Evolutionary conservation across 2,113 vertebrate species (phyloP), one percentile per base, ranked within the genome.

Genomic region (Leptobrachium leishanense): DNA sequence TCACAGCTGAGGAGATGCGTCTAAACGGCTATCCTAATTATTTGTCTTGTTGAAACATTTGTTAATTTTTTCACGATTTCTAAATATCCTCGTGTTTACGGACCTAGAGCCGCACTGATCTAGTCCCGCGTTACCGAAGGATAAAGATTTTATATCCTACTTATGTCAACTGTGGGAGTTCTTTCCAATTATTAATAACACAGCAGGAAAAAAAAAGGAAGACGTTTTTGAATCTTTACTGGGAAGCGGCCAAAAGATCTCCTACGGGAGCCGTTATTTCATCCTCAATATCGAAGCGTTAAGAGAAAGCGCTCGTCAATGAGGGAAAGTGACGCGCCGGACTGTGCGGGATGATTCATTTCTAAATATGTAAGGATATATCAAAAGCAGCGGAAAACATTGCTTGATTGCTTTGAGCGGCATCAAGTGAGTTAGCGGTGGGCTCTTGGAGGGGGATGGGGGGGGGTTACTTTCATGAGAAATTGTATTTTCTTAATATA

Each of bases 131-230:
- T 80, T 80, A 62, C 64, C 54, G 41, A 74, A 68, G 59, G 54
- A 80, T 80, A 80, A 80, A 74, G 64, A 74, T 80, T 73, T 80
- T 80, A 74, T 67, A 67, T 74, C 71, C 46, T 80, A 43, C 71
- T 80, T 80, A 73, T 80, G 63, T 80, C 77, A 80, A 74, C 77
- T 65, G 63, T 80, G 77, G 71, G 77, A 80, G 77, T 74, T 74
- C 43, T 68, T 67, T 74, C 70, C 77, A 80, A 80, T 80, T 80
- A 80, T 80, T 80, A 80, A 80, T 80, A 80, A 80, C 71, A 74
- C 77, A 80, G 77, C 77, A 80, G 77, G 77, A 65, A 73, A 70
- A 73, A 73, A 73, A 70, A 73, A 73, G 73, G 77, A 31, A 31
- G 20, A 31, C 20, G 20, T 31, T 79, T 59, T 73, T 79, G 69